phyloP scores from a whole-genome alignment of 2,888 invertebrate genomes.

The Hypena proboscidalis region DNA sequence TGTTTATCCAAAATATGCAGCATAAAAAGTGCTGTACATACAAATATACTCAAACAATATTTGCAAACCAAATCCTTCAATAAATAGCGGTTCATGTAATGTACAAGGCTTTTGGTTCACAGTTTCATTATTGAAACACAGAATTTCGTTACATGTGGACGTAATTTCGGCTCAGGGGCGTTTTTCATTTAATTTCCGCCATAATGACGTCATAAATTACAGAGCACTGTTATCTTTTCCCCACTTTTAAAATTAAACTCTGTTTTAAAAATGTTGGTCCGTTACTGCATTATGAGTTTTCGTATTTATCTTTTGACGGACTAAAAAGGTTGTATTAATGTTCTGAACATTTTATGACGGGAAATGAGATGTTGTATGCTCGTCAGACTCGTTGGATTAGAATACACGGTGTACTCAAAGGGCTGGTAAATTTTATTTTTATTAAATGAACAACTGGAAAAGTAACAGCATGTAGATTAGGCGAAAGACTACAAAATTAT shows the following conservation, averaged over 20 bases:
- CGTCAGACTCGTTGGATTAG: no score
- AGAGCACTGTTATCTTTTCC: constrained; percentile 64
- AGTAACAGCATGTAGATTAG: no score
- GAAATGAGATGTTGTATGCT: no score
- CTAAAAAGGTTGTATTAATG: constrained; percentile 7
- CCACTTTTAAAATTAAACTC: constrained; percentile 65
- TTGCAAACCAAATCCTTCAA: no score
- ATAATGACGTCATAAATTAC: constrained; percentile 71
- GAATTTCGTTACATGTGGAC: constrained; percentile 48
- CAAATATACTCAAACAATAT: no score
- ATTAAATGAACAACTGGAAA: no score
- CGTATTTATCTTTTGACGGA: constrained; percentile 33
- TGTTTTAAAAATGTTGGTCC: constrained; percentile 53
- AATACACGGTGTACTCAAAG: no score
- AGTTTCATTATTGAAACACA: constrained; percentile 44
- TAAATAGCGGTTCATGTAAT: no score
- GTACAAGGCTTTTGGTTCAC: constrained; percentile 3
- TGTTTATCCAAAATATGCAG: no score
- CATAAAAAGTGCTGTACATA: no score
- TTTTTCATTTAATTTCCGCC: constrained; percentile 69
- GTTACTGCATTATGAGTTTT: constrained; percentile 41
- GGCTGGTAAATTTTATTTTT: no score
- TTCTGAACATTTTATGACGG: not conserved
- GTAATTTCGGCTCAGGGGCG: constrained; percentile 49
- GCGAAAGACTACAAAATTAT: no score